phyloP scores from a whole-genome alignment of 2,797 vertebrate species.

The Columba guinea region DNA sequence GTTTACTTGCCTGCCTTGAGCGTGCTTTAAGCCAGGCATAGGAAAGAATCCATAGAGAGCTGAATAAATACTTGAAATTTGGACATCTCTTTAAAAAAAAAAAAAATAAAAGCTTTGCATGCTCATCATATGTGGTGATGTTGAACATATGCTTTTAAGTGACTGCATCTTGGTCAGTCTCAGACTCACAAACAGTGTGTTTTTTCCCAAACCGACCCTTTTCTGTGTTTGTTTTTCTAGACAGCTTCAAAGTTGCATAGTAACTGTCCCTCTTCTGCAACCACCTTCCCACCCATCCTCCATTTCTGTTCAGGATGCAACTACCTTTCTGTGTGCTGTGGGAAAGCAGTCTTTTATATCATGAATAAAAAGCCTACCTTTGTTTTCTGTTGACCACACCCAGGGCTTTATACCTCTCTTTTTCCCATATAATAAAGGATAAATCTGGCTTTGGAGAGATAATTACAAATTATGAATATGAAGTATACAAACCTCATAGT shows the following conservation, averaged over 20 bases:
- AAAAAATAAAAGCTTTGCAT: not conserved
- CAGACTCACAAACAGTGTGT: not conserved
- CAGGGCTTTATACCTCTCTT: not conserved
- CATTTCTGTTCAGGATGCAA: not conserved
- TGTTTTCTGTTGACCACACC: not conserved
- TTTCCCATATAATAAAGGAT: not conserved
- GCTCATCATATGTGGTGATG: not conserved
- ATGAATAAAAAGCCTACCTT: not conserved
- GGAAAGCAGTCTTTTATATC: not conserved
- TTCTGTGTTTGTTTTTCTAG: conserved; percentile 40
- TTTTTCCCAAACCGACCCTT: conserved; percentile 8
- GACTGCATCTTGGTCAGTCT: not conserved
- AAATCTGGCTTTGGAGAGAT: not conserved
- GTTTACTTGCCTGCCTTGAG: not conserved
- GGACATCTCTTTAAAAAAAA: too few species aligned
- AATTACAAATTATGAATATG: not conserved
- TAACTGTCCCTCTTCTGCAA: not conserved
- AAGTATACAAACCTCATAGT: not conserved
- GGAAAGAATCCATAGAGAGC: not conserved
- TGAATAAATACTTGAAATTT: not conserved
- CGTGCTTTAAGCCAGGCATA: not conserved
- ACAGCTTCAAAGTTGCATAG: not conserved
- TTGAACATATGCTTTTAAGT: not conserved
- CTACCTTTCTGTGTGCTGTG: not conserved
- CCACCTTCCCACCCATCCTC: not conserved